Conservation (phyloP, 2,113 vertebrate genomes). For the Centropristis striata region DNA sequence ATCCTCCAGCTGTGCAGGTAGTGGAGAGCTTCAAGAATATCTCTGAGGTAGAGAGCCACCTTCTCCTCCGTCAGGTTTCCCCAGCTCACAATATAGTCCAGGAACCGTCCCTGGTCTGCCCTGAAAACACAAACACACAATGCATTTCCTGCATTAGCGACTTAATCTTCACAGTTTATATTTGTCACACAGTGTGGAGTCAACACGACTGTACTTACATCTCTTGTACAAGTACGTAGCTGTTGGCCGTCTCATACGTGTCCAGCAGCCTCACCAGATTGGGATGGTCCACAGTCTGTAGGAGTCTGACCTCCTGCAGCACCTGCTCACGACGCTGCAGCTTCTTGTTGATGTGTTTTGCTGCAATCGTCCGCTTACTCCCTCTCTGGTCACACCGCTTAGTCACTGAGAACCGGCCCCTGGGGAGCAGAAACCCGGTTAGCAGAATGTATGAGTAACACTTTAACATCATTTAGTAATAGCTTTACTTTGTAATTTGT, state of each 20-base stretch:
- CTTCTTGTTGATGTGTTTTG: constrained; percentile 97
- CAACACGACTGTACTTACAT: constrained; percentile 86
- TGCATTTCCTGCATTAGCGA: neutral
- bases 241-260: constrained; percentile 94
- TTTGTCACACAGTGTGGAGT: neutral
- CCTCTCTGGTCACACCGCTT: constrained; percentile 96
- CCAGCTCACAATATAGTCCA: constrained; percentile 97
- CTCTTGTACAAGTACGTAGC: constrained; percentile 92
- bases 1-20: constrained; percentile 98
- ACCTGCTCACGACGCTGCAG: constrained; percentile 96
- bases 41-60: constrained; percentile 93
- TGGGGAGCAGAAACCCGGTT: constrained; percentile 51
- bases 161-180: neutral
- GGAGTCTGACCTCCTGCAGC: constrained; percentile 93
- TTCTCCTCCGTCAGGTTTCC: constrained; percentile 97
- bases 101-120: constrained; percentile 96
- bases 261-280: constrained; percentile 94
- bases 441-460: constrained; percentile 4
- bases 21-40: constrained; percentile 95
- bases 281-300: constrained; percentile 94
- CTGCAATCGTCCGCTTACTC: constrained; percentile 92
- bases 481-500: too few relatives aligned
- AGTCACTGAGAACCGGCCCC: constrained; percentile 97
- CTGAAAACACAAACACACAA: constrained; percentile 76
- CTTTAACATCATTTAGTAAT: too few relatives aligned